Percentiles rank a stretch among this genome's conserved stretches.
These are phyloP conservation scores for Acleris holmiana DNA, from an alignment of 2,888 invertebrate genomes.

Conservation along the genomic window DNA sequence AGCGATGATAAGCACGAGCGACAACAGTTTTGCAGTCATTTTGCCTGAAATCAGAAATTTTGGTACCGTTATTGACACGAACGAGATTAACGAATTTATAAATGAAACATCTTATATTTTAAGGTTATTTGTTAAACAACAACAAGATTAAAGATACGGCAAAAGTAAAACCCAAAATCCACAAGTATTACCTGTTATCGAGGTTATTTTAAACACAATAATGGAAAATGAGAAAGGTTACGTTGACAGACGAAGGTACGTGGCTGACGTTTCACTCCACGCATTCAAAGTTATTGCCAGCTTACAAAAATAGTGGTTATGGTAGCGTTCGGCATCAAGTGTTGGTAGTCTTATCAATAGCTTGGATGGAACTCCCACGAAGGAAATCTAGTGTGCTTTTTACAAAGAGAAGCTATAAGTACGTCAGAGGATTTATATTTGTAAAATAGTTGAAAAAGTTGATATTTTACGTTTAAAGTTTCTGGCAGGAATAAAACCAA, in stretches of 20 bases:
- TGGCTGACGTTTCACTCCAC: constrained; percentile 84
- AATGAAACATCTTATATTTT: constrained; percentile 22
- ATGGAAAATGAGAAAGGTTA: constrained; percentile 48
- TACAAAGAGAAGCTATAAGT: too few species aligned
- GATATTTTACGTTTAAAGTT: not conserved
- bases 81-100: constrained; percentile 21
- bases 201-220: constrained; percentile 42
- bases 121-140: constrained; percentile 38
- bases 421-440: too few species aligned
- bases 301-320: constrained; percentile 38
- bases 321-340: constrained; percentile 39
- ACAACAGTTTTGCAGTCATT: constrained; percentile 75
- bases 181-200: constrained; percentile 45
- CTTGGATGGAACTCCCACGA: too few species aligned
- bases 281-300: constrained; percentile 70
- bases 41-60: constrained; percentile 61
- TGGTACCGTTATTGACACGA: constrained; percentile 32
- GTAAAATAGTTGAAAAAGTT: not conserved
- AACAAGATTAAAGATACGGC: constrained; percentile 13
- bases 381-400: too few species aligned
- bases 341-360: too few species aligned
- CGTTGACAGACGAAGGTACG: constrained; percentile 69
- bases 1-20: constrained; percentile 73
- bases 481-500: constrained; percentile 7
- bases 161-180: constrained; percentile 20